phyloP scores from a whole-genome alignment of 30 jellyfish, hydroid and myxozoan species.

The Chironex yamaguchii region DNA sequence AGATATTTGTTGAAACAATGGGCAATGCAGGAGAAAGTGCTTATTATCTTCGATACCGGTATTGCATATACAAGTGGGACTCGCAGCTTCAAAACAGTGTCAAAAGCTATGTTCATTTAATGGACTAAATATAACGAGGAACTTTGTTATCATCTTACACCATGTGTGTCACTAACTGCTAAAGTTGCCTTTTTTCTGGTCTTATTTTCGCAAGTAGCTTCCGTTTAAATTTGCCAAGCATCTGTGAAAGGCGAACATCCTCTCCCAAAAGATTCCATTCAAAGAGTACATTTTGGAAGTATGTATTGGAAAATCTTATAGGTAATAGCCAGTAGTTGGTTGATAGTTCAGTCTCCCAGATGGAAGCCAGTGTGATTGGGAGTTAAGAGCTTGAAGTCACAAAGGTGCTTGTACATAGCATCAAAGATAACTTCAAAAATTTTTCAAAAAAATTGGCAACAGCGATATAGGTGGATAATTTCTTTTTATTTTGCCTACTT shows the following conservation, averaged over 20 bases:
- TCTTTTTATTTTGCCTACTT: constrained; percentile 48
- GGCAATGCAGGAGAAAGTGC: no score
- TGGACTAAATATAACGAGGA: no score
- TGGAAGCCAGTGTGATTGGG: constrained; percentile 59
- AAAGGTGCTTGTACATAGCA: constrained; percentile 65
- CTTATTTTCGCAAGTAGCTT: constrained; percentile 18
- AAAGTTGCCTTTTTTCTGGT: constrained; percentile 57
- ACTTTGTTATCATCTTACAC: no score
- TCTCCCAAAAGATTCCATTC: constrained; percentile 46
- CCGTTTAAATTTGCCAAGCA: constrained; percentile 20
- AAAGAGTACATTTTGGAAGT: constrained; percentile 28
- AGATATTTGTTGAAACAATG: no score
- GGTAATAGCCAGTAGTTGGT: constrained; percentile 49
- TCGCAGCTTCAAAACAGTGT: no score
- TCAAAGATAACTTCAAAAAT: constrained; percentile 35
- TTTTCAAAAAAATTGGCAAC: constrained; percentile 25
- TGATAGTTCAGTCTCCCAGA: constrained; percentile 44
- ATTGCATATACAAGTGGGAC: no score
- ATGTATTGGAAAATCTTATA: constrained; percentile 26
- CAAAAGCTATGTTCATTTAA: no score
- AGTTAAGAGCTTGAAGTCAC: constrained; percentile 19
- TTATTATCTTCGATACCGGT: no score
- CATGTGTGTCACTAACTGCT: no score
- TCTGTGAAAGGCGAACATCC: constrained; percentile 6
- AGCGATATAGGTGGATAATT: constrained; percentile 54